Evolutionary conservation across 2,797 vertebrate species (phyloP), one percentile per base, ranked within the genome.

Genomic region (Anas capensis): DNA sequence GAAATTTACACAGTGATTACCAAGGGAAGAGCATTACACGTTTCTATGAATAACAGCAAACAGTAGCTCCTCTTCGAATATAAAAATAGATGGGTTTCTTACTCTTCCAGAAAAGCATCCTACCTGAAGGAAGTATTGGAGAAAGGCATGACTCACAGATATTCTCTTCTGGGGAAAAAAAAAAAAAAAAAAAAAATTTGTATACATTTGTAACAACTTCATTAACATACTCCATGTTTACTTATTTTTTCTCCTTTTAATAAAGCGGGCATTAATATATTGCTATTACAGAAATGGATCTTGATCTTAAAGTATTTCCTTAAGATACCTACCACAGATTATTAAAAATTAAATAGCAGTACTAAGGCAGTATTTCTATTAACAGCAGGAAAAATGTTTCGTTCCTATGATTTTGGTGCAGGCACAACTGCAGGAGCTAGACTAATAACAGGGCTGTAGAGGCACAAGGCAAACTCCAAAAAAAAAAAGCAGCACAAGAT

Each of bases 111-210:
- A 84, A 90, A 86, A 88, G 31, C 17, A 75, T 68, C 97, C 42
- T 96, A 99, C 99, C 99, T 98, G 99, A 98, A 36, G 99, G 99
- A 93, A 99, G 98, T 96, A 99, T 97, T 29, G 99, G 98, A 64
- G 99, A 97, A 78, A 99, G 98, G 80, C 99, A 99, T 0, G 98
- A 99, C 96, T 99, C 99, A 70, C 99, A 99, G 93, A 99, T 99
- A 95, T 98, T 99, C 89, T 99, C 99, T 86, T 99, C 99, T 99
- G 97, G 76, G 98, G 98, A 62, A 94, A 75, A 95, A 96, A 83
- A 95, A 7, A 26, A 26, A 95, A 76, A 95, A 96, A 83, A 94
- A 15, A 79, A 3, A 49, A 24, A 49, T 24, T 13, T 49, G 48
- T 49, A 51, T 13, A 80, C 27, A 68, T 7, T 18, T 68, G 15